Evolutionary conservation across 2,888 invertebrate genomes (phyloP), one percentile per base, ranked within the genome.

Genomic region (Belgica antarctica): DNA sequence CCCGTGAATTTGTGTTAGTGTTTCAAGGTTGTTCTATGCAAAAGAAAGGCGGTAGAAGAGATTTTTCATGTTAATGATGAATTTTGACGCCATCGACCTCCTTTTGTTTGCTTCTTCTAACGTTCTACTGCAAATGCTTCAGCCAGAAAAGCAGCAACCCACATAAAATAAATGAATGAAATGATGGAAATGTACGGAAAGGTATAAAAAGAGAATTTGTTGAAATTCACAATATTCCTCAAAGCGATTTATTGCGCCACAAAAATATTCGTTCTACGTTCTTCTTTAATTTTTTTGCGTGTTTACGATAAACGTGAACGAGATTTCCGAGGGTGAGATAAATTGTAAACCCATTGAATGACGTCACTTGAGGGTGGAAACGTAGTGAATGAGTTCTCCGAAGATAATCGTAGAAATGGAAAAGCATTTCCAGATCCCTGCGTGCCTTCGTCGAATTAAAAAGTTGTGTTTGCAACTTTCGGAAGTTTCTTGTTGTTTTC

Each of bases 31-130:
- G 41, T 34, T n/a, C n/a, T n/a, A n/a, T n/a, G n/a, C n/a, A n/a
- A n/a, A 12, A 12, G 34, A 12, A 34, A 34, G 12, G 34, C 34
- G 12, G 34, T 2, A 41, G 41, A 15, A 41, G n/a, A n/a, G n/a
- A n/a, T n/a, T n/a, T n/a, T n/a, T n/a, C n/a, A n/a, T n/a, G n/a
- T n/a, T n/a, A 41, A 10, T 41, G 41, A 41, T 41, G 41, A 41
- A 41, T 41, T n/a, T 41, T n/a, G 41, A 41, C 41, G 41, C 41
- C 41, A 41, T 41, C 41, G 41, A 41, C 41, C 41, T 41, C 41
- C 8, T 41, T 41, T 4, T 41, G 41, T 41, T 41, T 10, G 10
- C 41, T 12, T 41, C 12, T n/a, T n/a, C n/a, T n/a, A n/a, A n/a
- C n/a, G n/a, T n/a, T n/a, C n/a, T n/a, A n/a, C n/a, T n/a, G n/a